These are phyloP conservation scores for Parnassius glacialis DNA, from an alignment of 2,888 invertebrate species.

Conservation along the genomic window DNA sequence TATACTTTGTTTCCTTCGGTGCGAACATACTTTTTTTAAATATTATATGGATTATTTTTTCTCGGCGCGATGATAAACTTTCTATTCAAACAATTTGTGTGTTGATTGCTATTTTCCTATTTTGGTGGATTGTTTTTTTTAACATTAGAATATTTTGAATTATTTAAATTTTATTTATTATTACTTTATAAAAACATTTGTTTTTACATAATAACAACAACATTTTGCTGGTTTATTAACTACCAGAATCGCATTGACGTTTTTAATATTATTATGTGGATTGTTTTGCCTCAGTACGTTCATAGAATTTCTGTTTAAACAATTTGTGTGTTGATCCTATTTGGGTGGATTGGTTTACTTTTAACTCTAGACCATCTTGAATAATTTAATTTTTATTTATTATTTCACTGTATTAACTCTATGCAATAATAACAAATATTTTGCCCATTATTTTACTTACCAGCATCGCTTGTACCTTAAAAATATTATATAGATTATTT, in stretches of 20 bases:
- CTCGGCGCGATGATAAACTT: constrained; percentile 58
- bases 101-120: constrained; percentile 14
- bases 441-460: too few species aligned
- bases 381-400: neutral
- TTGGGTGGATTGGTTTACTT: constrained; percentile 1
- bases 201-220: too few species aligned
- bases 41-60: constrained; percentile 64
- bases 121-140: constrained; percentile 7
- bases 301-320: too few species aligned
- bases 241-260: too few species aligned
- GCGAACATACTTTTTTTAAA: constrained; percentile 68
- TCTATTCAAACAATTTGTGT: constrained; percentile 18
- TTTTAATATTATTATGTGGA: too few species aligned
- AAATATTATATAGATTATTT: too few species aligned
- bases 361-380: neutral
- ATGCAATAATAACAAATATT: neutral
- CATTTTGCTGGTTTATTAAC: too few species aligned
- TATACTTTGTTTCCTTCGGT: constrained; percentile 69
- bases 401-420: neutral
- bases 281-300: too few species aligned
- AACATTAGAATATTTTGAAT: neutral
- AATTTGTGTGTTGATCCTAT: too few species aligned
- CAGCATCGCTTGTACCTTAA: too few species aligned
- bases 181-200: neutral
- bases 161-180: neutral